These are phyloP conservation scores for Cebus imitator DNA, from an alignment of 2,113 vertebrate species.

Conservation along the genomic window DNA sequence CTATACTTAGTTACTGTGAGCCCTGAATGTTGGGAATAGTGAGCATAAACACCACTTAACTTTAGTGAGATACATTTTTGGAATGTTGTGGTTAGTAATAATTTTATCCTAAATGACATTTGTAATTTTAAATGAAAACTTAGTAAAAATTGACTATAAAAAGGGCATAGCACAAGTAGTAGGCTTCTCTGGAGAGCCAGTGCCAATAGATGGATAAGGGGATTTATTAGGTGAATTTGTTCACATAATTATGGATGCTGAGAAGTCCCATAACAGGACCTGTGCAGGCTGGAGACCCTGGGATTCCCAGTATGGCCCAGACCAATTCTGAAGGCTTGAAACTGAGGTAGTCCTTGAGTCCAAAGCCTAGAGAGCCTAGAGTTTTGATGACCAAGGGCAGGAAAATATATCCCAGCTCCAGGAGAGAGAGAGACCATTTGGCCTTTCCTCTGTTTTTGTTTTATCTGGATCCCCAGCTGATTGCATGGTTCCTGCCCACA, in stretches of 20 bases:
- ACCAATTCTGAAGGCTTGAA: neutral
- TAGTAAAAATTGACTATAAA: neutral
- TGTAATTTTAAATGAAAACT: slow-evolving; percentile 18
- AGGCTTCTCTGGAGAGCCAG: neutral
- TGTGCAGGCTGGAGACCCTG: neutral
- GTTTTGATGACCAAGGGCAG: neutral
- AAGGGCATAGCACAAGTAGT: neutral
- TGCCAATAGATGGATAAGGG: neutral
- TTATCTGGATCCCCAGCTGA: neutral
- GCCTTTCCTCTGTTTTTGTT: neutral
- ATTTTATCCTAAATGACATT: neutral
- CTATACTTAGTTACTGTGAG: neutral
- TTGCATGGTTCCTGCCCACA: neutral
- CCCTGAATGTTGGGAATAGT: neutral
- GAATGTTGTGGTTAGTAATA: neutral
- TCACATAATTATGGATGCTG: neutral
- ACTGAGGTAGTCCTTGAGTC: neutral
- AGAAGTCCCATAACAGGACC: neutral
- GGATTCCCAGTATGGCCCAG: neutral
- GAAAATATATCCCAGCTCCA: neutral
- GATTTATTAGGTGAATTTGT: neutral
- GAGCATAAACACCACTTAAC: neutral
- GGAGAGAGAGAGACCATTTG: neutral
- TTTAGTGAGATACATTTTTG: neutral
- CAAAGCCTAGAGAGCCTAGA: neutral